Evolutionary conservation across 2,888 invertebrate genomes (phyloP), one percentile per base, ranked within the genome.

Genomic region (Dicyrtoma fusca): DNA sequence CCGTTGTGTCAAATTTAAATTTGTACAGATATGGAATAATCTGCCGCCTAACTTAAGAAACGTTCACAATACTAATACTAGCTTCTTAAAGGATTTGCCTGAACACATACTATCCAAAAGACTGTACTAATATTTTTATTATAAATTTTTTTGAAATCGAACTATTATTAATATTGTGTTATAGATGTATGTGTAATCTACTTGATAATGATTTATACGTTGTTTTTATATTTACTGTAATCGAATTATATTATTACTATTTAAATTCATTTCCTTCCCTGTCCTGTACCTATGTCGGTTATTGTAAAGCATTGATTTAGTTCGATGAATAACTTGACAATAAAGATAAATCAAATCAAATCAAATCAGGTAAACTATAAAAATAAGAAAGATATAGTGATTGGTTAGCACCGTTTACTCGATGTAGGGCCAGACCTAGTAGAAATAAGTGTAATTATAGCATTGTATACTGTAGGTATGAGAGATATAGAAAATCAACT

Each of bases 301-400:
- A 53, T 53, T 53, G 53, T 14, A 53, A 53, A 53, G 1, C 53
- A 53, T 53, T 53, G 53, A 53, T 53, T 53, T 17, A 53, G 17
- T 53, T 53, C 53, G 53, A 53, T 53, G 53, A 3, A 53, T 53
- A 19, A 19, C 23, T 53, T 53, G 2, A 53, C 53, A 53, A 53
- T 53, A 21, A 13, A 53, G 23, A 17, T 23, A 10, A 14, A 53
- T 21, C 10, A 53, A 53, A 53, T 53, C 53, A 53, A 53, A 53
- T 53, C 53, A 53, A 17, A 53, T 34, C 8, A 34, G 8, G 8
- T 34, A 3, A n/a, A n/a, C 34, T 34, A 34, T 8, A 8, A 34
- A 34, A 34, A 8, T 34, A 34, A 34, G 3, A 34, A 34, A 8
- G 34, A 34, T 5, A 3, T 8, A 34, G 34, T 8, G 4, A 34